These are phyloP conservation scores for Plebejus argus DNA, from an alignment of 2,888 invertebrate species.

Conservation along the genomic window DNA sequence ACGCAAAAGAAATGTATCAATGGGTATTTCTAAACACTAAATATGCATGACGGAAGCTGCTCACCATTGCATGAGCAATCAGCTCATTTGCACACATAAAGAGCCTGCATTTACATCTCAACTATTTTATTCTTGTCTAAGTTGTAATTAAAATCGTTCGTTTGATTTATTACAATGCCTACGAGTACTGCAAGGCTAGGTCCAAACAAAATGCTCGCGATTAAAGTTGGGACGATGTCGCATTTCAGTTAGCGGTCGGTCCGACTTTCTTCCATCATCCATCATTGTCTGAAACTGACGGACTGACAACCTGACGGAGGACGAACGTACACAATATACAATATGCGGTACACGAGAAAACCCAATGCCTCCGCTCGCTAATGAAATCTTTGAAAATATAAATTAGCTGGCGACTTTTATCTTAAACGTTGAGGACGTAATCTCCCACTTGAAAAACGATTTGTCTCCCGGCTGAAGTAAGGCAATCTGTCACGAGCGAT, in stretches of 20 bases:
- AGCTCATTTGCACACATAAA: conserved; percentile 28
- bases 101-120: conserved; percentile 20
- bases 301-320: conserved; percentile 8
- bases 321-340: conserved; percentile 3
- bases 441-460: conserved; percentile 22
- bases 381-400: conserved; percentile 19
- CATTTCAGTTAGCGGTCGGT: conserved; percentile 9
- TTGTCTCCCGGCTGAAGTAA: conserved; percentile 11
- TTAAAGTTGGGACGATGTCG: conserved; percentile 16
- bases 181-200: background rate
- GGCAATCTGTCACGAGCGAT: conserved; percentile 16
- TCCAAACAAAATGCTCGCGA: background rate
- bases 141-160: conserved; percentile 18
- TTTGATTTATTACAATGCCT: conserved; percentile 7
- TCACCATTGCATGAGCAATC: conserved; percentile 25
- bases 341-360: conserved; percentile 4
- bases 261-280: conserved; percentile 15
- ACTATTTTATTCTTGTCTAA: conserved; percentile 11
- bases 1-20: conserved; percentile 25
- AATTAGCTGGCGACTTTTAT: conserved; percentile 6
- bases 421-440: conserved; percentile 11
- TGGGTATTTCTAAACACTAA: conserved; percentile 24
- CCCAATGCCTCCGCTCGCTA: conserved; percentile 14
- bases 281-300: conserved; percentile 19
- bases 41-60: conserved; percentile 27